Evolutionary conservation across 2,888 invertebrate genomes (phyloP), one percentile per base, ranked within the genome.

Genomic region (Trichopoda pennipes): DNA sequence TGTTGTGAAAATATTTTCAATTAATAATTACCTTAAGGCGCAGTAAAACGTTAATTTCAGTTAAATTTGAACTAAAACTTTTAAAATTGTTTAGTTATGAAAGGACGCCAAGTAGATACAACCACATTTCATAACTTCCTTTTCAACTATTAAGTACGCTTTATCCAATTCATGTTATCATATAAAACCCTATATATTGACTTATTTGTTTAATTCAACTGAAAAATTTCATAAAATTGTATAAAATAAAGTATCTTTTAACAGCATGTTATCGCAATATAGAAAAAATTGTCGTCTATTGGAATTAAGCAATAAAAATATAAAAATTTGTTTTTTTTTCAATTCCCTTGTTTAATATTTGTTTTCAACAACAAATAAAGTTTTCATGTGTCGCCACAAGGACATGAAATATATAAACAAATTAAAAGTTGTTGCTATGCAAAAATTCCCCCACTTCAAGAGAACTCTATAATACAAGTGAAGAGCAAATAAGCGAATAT

Each of bases 351-450:
- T 73, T 53, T 61, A 32, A 7, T n/a, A 53, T 53, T n/a, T 14
- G 14, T 32, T 10, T 21, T 14, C 7, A n/a, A 1, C 7, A 28
- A 63, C 23, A 16, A 58, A 56, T 35, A 58, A 75, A 58, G 35
- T 75, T 63, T 63, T 28, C 55, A 63, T 49, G 38, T 38, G 75
- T 69, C 61, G 76, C 76, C 68, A 69, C 75, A 60, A 35, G 44
- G 19, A 76, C 49, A 47, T 63, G 44, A 38, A 17, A 76, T 60
- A 42, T 32, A 68, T 60, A 68, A 60, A 68, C 68, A 76, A 70
- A 77, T 23, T 47, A 38, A 7, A 44, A 63, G 32, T 35, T 56
- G 21, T 23, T 55, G 53, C 23, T 23, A 68, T 69, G 21, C 53
- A 21, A 76, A 38, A 38, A 38, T 38, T 12, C 3, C 38, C 38